Percentiles rank a stretch among this genome's conserved stretches.
phyloP scores from a whole-genome alignment of 2,888 invertebrate species.

The Lasioglossum malachurum region DNA sequence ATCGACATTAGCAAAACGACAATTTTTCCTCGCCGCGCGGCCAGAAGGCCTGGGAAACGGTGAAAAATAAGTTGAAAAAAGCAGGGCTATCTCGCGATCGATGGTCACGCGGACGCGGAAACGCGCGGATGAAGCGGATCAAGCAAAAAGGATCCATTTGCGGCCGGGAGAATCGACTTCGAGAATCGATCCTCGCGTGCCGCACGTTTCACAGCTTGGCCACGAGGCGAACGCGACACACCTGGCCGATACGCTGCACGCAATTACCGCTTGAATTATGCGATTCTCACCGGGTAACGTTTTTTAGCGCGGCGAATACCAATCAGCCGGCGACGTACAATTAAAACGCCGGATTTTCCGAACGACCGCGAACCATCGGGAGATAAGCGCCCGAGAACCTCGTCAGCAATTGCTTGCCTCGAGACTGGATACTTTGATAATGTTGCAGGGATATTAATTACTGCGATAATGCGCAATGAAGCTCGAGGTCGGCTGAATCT shows the following conservation, averaged over 20 bases:
- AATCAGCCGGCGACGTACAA: conserved; percentile 3
- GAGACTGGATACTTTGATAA: conserved; percentile 45
- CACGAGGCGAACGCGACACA: conserved; percentile 33
- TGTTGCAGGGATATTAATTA: conserved; percentile 60
- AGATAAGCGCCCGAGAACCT: conserved; percentile 24
- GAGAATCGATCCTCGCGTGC: conserved; percentile 11
- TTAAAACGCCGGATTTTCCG: conserved; percentile 8
- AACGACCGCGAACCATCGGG: neutral
- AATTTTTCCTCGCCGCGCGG: neutral
- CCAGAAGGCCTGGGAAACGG: neutral
- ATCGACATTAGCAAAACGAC: neutral
- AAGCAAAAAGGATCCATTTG: neutral
- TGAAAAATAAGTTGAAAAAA: neutral
- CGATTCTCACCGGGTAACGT: conserved; percentile 33
- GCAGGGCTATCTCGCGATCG: neutral
- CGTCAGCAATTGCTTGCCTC: conserved; percentile 27
- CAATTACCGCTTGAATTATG: conserved; percentile 35
- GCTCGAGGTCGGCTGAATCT: neutral
- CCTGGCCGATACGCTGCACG: conserved; percentile 44
- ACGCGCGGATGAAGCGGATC: neutral
- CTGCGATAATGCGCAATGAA: conserved; percentile 39
- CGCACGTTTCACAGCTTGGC: conserved; percentile 15
- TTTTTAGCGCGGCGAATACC: conserved; percentile 25
- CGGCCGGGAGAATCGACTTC: neutral
- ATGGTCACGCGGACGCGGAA: neutral